Evolutionary conservation across 2,888 invertebrate genomes (phyloP).

Genomic region (Hermaeophaga mercurialis): DNA sequence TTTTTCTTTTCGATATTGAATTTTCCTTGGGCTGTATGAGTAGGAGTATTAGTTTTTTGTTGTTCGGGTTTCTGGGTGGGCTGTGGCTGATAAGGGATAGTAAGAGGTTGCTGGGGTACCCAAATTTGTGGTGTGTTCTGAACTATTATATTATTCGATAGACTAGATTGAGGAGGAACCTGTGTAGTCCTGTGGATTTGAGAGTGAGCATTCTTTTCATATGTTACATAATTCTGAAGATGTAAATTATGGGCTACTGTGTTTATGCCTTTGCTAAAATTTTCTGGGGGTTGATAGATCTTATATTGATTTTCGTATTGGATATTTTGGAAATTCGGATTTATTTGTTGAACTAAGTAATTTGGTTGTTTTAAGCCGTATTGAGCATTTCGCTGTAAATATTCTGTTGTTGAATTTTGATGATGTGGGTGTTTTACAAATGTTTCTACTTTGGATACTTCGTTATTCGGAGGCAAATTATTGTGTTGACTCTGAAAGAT

Average conservation of each 20-base stretch:
- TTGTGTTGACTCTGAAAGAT: constrained; percentile 45
- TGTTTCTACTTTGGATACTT: constrained; percentile 41
- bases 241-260: constrained; percentile 3
- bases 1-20: constrained; percentile 45
- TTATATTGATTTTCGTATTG: constrained; percentile 51
- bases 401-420: constrained; percentile 63
- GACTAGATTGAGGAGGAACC: constrained; percentile 40
- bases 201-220: constrained; percentile 22
- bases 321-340: constrained; percentile 57
- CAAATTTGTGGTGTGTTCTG: constrained; percentile 51
- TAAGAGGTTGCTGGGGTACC: constrained; percentile 50
- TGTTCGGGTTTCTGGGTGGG: constrained; percentile 39
- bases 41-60: constrained; percentile 30
- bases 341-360: constrained; percentile 55
- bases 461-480: constrained; percentile 41
- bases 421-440: constrained; percentile 62
- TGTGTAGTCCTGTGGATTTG: constrained; percentile 33
- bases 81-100: constrained; percentile 51
- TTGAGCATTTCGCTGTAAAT: constrained; percentile 60
- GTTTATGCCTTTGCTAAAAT: constrained; percentile 33
- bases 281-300: constrained; percentile 44
- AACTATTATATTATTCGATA: constrained; percentile 45
- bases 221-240: constrained; percentile 32
- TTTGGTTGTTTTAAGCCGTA: constrained; percentile 64
- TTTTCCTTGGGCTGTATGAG: constrained; percentile 35